A percentile compares a stretch with the other conserved stretches of the same genome.
phyloP scores from a whole-genome alignment of 2,797 vertebrate genomes.

The Silurus lanzhouensis region DNA sequence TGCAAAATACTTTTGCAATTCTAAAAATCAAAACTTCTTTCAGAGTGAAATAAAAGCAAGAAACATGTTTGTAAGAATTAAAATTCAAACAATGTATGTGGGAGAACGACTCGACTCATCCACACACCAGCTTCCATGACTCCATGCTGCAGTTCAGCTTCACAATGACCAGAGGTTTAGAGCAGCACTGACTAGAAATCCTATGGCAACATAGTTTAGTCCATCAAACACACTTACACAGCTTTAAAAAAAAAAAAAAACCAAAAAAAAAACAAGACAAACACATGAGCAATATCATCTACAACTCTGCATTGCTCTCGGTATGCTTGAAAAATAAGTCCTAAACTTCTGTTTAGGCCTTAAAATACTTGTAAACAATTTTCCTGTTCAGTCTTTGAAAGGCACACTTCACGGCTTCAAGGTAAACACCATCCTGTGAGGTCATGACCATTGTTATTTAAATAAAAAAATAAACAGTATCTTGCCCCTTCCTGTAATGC shows the following conservation, averaged over 20 bases:
- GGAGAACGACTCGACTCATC: not conserved
- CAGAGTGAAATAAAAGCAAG: slow-evolving; percentile 46
- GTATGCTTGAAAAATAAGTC: slow-evolving; percentile 22
- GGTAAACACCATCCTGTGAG: slow-evolving; percentile 19
- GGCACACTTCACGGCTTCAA: slow-evolving; percentile 32
- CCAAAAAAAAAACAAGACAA: not conserved
- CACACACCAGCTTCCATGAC: not conserved
- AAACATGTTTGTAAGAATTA: slow-evolving; percentile 48
- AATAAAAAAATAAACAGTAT: not conserved
- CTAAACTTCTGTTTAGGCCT: not conserved
- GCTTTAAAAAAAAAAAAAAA: slow-evolving; percentile 1
- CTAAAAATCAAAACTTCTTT: slow-evolving; percentile 37
- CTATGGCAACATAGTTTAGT: slow-evolving; percentile 27
- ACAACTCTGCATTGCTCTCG: slow-evolving; percentile 21
- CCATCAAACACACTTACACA: not conserved
- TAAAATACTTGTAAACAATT: slow-evolving; percentile 42
- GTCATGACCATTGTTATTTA: slow-evolving; percentile 8
- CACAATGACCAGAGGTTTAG: slow-evolving; percentile 34
- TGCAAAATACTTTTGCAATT: slow-evolving; percentile 42
- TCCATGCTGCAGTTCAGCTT: slow-evolving; percentile 19
- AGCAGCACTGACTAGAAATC: slow-evolving; percentile 36
- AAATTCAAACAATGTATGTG: slow-evolving; percentile 20
- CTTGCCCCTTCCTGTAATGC: not conserved
- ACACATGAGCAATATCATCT: not conserved
- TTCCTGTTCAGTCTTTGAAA: slow-evolving; percentile 19